A percentile compares a stretch with the other conserved stretches of the same genome.
These are phyloP conservation scores for Drosophila falleni DNA, from an alignment of 2,888 invertebrate species.

Conservation along the genomic window DNA sequence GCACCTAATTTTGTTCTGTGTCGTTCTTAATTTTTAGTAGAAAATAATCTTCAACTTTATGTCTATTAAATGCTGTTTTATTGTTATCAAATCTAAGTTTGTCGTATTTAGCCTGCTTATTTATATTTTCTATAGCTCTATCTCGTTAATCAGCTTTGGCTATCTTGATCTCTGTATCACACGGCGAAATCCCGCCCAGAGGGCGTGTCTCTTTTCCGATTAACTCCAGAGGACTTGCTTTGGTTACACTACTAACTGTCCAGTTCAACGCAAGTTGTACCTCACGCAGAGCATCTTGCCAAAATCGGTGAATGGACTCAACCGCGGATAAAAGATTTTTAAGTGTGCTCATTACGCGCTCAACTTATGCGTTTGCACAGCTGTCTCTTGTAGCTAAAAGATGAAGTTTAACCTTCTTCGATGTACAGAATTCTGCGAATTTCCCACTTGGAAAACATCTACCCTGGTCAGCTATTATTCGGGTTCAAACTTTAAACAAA, in stretches of 20 bases:
- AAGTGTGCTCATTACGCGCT: slow-evolving; percentile 11
- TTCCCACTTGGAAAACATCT: no score
- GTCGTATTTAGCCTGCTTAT: no score
- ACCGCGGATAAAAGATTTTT: slow-evolving; percentile 12
- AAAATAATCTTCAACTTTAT: slow-evolving; percentile 14
- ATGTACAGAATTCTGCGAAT: not conserved
- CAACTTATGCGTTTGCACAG: slow-evolving; percentile 4
- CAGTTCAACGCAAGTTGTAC: not conserved
- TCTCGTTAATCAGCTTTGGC: no score
- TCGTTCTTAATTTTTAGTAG: slow-evolving; percentile 17
- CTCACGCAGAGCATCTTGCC: slow-evolving; percentile 8
- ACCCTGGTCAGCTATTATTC: no score
- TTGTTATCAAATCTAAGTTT: slow-evolving; percentile 5
- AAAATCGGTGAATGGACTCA: slow-evolving; percentile 8
- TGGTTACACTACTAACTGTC: no score
- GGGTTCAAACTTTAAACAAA: no score
- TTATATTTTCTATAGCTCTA: no score
- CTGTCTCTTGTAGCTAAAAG: not conserved
- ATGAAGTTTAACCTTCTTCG: not conserved
- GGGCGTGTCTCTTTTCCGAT: no score
- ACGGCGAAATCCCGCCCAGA: no score
- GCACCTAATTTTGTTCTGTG: slow-evolving; percentile 17
- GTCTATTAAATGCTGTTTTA: slow-evolving; percentile 4
- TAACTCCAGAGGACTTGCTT: no score
- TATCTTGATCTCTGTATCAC: no score